Evolutionary conservation across 2,888 invertebrate species (phyloP).

Genomic region (Volucella zonaria): DNA sequence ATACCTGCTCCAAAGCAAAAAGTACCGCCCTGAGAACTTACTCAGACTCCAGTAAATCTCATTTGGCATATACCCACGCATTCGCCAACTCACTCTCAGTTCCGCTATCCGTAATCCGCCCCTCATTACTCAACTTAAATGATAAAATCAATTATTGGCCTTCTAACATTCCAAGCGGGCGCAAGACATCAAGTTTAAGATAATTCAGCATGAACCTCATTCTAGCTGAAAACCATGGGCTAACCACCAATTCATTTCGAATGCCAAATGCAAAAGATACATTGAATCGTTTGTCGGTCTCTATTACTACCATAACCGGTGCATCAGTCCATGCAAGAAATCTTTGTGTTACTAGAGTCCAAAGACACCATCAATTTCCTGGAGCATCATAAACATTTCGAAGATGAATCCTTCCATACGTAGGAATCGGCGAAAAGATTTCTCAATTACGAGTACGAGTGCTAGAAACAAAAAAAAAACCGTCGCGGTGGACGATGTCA

Average conservation of each 20-base stretch:
- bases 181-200: constrained; percentile 39
- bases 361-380: constrained; percentile 43
- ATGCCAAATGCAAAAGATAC: constrained; percentile 18
- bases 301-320: constrained; percentile 3
- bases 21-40: too few relatives aligned
- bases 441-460: constrained; percentile 56
- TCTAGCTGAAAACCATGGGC: constrained; percentile 11
- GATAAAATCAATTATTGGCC: constrained; percentile 63
- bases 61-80: constrained; percentile 36
- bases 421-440: constrained; percentile 47
- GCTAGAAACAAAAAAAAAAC: too few relatives aligned
- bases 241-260: constrained; percentile 41
- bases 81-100: constrained; percentile 4
- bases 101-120: constrained; percentile 28
- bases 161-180: constrained; percentile 60
- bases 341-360: not conserved
- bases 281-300: constrained; percentile 31
- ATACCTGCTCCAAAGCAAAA: too few relatives aligned
- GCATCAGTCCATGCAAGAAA: too few relatives aligned
- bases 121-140: constrained; percentile 52
- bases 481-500: constrained; percentile 10
- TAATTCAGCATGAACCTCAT: constrained; percentile 12
- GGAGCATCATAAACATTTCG: constrained; percentile 59
- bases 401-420: constrained; percentile 47
- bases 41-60: not conserved